Evolutionary conservation across 1,140 invertebrate genomes (phyloP), one percentile per base, ranked within the genome.

Genomic region (Potamilus streckersoni): DNA sequence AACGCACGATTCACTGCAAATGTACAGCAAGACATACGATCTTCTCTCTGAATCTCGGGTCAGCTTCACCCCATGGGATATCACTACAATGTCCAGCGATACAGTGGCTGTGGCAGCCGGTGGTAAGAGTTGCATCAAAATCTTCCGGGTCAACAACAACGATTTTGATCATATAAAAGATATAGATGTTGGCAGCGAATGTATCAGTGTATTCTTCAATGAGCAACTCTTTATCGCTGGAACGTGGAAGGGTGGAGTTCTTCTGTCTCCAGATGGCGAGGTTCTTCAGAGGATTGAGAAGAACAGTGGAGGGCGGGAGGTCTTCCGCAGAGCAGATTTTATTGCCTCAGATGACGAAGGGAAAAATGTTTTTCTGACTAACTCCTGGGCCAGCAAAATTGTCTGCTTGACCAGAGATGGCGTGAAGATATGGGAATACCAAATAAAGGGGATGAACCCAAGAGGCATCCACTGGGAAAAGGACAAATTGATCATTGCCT

Each of bases 331-430:
- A 49, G 19, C 70, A 15, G 70, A 71, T 49, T 71, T 71, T 58
- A 59, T 70, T 4, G 58, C 49, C 20, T 27, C 49, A 2, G 27
- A 62, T 49, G 23, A 61, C 23, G n/a, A 27, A 62, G 23, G 23
- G 15, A 60, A 60, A 6, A 62, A 71, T 38, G 55, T 71, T 38
- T 61, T 62, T 62, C 27, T 71, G 38, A 23, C 55, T 15, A 71
- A 71, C 27, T 57, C 70, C 31, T 71, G 70, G 70, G 60, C 70
- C 0, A 23, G 70, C 16, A 71, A 62, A 49, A 71, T 71, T 20
- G 31, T 59, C 31, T 57, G 55, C 38, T 57, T 71, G n/a, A 63
- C 58, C 16, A 11, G n/a, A 16, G 70, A 71, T 13, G 70, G 70
- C n/a, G 14, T 38, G 17, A 19, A 31, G 58, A 17, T 23, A 49